Base-by-base conservation (phyloP, 2,888 invertebrate genomes). In the Agrotis segetum region DNA sequence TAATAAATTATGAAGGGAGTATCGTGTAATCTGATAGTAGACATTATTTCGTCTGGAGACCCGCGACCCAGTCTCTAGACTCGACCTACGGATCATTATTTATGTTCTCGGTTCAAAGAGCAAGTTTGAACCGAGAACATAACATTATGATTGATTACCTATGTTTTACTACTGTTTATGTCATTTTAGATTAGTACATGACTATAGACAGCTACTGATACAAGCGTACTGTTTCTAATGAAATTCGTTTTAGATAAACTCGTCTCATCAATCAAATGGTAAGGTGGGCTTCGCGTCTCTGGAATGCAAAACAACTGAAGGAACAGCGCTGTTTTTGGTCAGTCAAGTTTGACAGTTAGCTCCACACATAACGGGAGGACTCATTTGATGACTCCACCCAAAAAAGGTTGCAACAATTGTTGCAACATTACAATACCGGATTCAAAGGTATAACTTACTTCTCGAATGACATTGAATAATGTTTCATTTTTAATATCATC, bases 41-140 rank as follows among this genome's bases (percentile, higher is more conserved):
- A 53, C 46, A 50, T 77, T n/a, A 66, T 66, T 62, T 70, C 24
- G 46, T 60, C 53, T 69, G 21, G 24, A 46, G 69, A 59, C 58
- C 24, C 21, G 52, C 62, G 49, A 71, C 21, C 49, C 55, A 71
- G 55, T 29, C 21, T 40, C 17, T 24, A 13, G 21, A 9, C 7
- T 49, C 67, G 55, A 56, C 60, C 53, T 34, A 40, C 44, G 24
- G 24, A 46, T 67, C 34, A 61, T 14, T 21, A 50, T 61, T 46
- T 44, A 73, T 34, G 24, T 61, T 60, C 24, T 21, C 14, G 34
- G 55, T 44, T 67, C 67, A 67, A 60, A 56, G 50, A 52, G 47
- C 59, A 46, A 21, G 44, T 56, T 62, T 62, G 7, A 29, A 29
- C 29, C 29, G 29, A 29, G 29, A 29, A 29, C 29, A 29, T 29